Percentiles rank a stretch among this genome's conserved stretches.
Evolutionary conservation across 2,888 invertebrate species (phyloP).

Genomic region (Phorcus lineatus): DNA sequence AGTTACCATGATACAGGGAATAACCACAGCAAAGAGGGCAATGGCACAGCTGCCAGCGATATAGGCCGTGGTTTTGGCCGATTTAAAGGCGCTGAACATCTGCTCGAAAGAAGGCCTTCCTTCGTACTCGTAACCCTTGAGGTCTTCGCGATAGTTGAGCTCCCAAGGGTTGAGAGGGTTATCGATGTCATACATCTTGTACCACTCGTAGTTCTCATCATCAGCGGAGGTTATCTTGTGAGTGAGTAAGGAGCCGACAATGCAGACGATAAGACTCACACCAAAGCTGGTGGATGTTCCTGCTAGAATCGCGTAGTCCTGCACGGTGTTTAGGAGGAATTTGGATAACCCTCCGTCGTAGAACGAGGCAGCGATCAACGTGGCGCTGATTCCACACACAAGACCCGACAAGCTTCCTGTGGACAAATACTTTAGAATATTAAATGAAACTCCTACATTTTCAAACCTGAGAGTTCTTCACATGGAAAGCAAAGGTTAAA

Average conservation of each 20-base stretch:
- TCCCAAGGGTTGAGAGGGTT: constrained; percentile 70
- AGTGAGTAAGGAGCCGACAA: constrained; percentile 61
- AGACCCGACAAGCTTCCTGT: constrained; percentile 64
- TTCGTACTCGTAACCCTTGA: constrained; percentile 62
- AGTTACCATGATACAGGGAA: constrained; percentile 66
- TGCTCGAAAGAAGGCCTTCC: constrained; percentile 64
- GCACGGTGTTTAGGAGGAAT: constrained; percentile 65
- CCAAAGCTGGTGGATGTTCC: constrained; percentile 66
- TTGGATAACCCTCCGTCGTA: constrained; percentile 61
- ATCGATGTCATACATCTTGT: constrained; percentile 69
- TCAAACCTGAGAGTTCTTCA: neutral
- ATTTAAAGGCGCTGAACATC: constrained; percentile 62
- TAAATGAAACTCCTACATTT: neutral
- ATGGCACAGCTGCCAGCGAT: constrained; percentile 62
- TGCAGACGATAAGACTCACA: constrained; percentile 58
- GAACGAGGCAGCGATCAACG: constrained; percentile 56
- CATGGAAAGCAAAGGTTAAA: no score
- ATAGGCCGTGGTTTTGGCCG: constrained; percentile 63
- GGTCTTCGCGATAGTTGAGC: constrained; percentile 62
- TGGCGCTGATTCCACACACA: constrained; percentile 59
- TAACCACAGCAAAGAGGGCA: constrained; percentile 58
- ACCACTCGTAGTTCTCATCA: constrained; percentile 64
- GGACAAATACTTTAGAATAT: neutral
- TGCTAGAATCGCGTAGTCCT: constrained; percentile 66
- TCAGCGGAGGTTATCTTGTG: constrained; percentile 53